Evolutionary conservation across 2,888 invertebrate species (phyloP).

Genomic region (Platypus cylindrus): DNA sequence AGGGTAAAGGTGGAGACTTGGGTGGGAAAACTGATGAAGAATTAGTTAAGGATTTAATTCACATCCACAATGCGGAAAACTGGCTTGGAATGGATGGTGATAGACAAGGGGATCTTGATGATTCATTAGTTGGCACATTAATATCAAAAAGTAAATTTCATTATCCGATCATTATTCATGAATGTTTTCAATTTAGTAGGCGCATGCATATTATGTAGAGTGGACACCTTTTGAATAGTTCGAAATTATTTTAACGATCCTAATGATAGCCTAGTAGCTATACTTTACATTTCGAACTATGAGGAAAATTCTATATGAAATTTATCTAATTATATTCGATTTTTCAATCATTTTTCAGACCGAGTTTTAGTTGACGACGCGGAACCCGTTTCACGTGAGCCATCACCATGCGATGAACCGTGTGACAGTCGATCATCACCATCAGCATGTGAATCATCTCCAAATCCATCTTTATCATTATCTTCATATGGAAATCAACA

Average conservation of each 20-base stretch:
- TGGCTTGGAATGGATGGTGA: slow-evolving; percentile 88
- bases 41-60: slow-evolving; percentile 75
- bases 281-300: too few species aligned
- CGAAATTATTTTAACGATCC: too few species aligned
- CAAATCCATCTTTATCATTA: slow-evolving; percentile 26
- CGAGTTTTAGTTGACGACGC: slow-evolving; percentile 45
- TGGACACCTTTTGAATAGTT: not conserved
- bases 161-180: not conserved
- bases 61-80: slow-evolving; percentile 87
- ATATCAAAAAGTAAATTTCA: slow-evolving; percentile 31
- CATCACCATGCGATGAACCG: slow-evolving; percentile 53
- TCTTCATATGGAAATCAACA: slow-evolving; percentile 34
- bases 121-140: slow-evolving; percentile 29
- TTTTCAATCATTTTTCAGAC: slow-evolving; percentile 23
- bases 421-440: slow-evolving; percentile 33
- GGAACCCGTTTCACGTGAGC: slow-evolving; percentile 53
- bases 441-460: slow-evolving; percentile 27
- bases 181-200: not conserved
- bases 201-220: not conserved
- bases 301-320: too few species aligned
- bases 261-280: too few species aligned
- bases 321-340: slow-evolving; percentile 1
- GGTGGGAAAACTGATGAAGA: slow-evolving; percentile 84
- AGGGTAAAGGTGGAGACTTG: slow-evolving; percentile 79
- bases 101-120: slow-evolving; percentile 50